Base-by-base conservation (phyloP, 1,140 invertebrate genomes). In the Pogonomyrmex barbatus region DNA sequence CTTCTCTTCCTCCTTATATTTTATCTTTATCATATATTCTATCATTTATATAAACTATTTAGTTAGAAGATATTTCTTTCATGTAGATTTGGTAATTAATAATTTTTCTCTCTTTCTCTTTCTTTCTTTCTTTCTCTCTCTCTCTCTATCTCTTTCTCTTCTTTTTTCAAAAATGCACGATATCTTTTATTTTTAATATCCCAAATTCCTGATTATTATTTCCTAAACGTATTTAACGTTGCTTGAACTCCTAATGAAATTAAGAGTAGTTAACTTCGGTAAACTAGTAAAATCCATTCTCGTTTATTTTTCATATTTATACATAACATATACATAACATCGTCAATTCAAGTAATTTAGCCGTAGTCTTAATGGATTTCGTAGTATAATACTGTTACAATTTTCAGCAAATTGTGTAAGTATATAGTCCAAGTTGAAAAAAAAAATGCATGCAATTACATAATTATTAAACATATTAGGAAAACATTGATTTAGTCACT, bases 311-410 rank as follows among this genome's bases (percentile, higher is more conserved):
- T 36, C 36, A 78, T 65, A 78, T 78, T 42, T 65, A 85, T 78
- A 77, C 30, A 65, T 56, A 84, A 79, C 47, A 75, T 45, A 58
- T 82, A 86, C 77, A 82, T 68, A 56, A 91, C 89, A 90, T 91
- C 90, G 90, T 91, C 90, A 91, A 90, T 91, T 91, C 90, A 91
- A 91, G 90, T 90, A 91, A 88, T 75, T 56, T 62, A 88, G 76
- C 58, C 75, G 83, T 77, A 82, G 63, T 47, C 50, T 73, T 79
- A 58, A 86, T 81, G 76, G 77, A 63, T 88, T 83, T 58, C 77
- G 86, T 90, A 78, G 79, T 39, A 75, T 60, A 73, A 90, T 39
- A 71, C 77, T 83, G 62, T 90, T 86, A 76, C 79, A 60, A 86
- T 88, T 82, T 67, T 89, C 88, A 90, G 87, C 73, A 47, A 71